A percentile compares a stretch with the other conserved stretches of the same genome.
phyloP scores from a whole-genome alignment of 2,888 invertebrate species.

The Autographa gamma region DNA sequence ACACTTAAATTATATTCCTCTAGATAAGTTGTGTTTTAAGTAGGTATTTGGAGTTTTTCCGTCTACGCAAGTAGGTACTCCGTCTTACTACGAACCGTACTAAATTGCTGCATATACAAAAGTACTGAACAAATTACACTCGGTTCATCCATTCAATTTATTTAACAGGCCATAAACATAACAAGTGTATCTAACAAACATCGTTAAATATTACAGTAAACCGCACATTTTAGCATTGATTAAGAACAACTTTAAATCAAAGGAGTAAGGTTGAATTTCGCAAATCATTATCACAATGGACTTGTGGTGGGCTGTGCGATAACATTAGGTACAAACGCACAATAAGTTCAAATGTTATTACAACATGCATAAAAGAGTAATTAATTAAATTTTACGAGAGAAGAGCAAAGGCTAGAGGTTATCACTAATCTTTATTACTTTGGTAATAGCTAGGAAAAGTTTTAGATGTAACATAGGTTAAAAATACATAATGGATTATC shows the following conservation, averaged over 20 bases:
- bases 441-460: constrained; percentile 14
- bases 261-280: background rate
- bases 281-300: background rate
- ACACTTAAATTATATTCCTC: too few relatives aligned
- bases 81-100: background rate
- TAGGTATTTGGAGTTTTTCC: too few relatives aligned
- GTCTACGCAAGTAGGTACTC: background rate
- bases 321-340: background rate
- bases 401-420: constrained; percentile 28
- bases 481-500: too few relatives aligned
- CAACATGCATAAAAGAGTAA: constrained; percentile 16
- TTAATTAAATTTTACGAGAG: constrained; percentile 15
- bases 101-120: background rate
- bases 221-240: background rate
- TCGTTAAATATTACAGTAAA: background rate
- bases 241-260: background rate
- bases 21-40: too few relatives aligned
- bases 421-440: constrained; percentile 9
- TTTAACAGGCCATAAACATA: background rate
- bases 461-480: background rate
- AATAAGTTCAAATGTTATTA: constrained; percentile 4
- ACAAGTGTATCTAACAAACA: background rate
- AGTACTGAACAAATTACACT: background rate
- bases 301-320: background rate
- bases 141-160: background rate